Evolutionary conservation across 1,140 invertebrate species (phyloP), one percentile per base, ranked within the genome.

Genomic region (Notospermus geniculatus): DNA sequence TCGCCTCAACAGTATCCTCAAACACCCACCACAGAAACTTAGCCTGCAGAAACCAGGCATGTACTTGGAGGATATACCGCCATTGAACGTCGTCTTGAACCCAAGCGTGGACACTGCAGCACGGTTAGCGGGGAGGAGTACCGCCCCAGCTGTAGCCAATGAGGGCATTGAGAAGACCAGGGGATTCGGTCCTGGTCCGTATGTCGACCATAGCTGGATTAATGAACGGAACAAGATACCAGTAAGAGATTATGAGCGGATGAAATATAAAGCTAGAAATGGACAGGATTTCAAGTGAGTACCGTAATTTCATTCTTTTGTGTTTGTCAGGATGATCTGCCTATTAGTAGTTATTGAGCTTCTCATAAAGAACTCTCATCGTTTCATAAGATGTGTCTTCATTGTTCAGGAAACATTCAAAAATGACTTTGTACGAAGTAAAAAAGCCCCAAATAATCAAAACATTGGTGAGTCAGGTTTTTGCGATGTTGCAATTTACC

Each of bases 231-330:
- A 81, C 60, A 71, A 75, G 32, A 74, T 80, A 25, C 78, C 78
- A 28, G 70, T 68, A 7, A 58, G 63, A 52, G 70, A 76, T 60
- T 81, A 80, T 62, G 66, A 79, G 32, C 78, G 79, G 57, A 32
- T 66, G 2, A 66, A 71, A 55, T 76, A 73, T 50, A 55, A 59
- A 7, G 54, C 60, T 15, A 54, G 46, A 15, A 77, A 78, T 63
- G 78, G 78, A 39, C 41, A 71, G 19, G 75, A 80, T 55, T 81
- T 81, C 63, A 79, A 73, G 79, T 81, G 64, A 76, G 78, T 70
- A 0, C 0, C 29, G 19, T 36, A 7, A 46, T n/a, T n/a, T n/a
- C 4, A 30, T 29, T 13, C 17, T 52, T 45, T 4, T 9, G 13
- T 9, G n/a, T 32, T 1, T 59, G 4, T n/a, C n/a, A n/a, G n/a